phyloP scores from a whole-genome alignment of 2,797 vertebrate species.

The Aldrovandia affinis region DNA sequence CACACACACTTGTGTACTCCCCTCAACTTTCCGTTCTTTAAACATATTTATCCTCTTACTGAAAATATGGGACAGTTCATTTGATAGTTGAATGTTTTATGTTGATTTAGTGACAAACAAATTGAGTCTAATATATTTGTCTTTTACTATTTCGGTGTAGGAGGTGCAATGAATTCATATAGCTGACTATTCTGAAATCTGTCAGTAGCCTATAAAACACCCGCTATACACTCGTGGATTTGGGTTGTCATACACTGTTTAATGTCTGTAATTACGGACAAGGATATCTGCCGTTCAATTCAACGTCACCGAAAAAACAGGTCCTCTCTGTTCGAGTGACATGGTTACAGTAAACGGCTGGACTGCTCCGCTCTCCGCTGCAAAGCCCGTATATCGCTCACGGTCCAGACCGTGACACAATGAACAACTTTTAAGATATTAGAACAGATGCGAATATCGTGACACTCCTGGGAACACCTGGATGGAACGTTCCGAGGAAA shows the following conservation, averaged over 20 bases:
- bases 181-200: neutral
- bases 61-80: neutral
- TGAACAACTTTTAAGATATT: neutral
- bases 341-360: neutral
- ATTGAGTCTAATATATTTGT: neutral
- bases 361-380: neutral
- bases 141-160: neutral
- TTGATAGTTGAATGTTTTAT: neutral
- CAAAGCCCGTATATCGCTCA: neutral
- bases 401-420: neutral
- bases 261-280: neutral
- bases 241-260: neutral
- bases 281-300: neutral
- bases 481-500: neutral
- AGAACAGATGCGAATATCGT: neutral
- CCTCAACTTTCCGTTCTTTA: neutral
- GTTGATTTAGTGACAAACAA: neutral
- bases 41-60: neutral
- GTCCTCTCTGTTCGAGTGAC: neutral
- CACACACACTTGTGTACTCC: too few relatives aligned
- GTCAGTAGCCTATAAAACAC: neutral
- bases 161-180: neutral
- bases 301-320: neutral
- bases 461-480: neutral
- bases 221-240: neutral